These are phyloP conservation scores for Hippocampus abdominalis DNA, from an alignment of 2,113 vertebrate genomes.

Conservation along the genomic window DNA sequence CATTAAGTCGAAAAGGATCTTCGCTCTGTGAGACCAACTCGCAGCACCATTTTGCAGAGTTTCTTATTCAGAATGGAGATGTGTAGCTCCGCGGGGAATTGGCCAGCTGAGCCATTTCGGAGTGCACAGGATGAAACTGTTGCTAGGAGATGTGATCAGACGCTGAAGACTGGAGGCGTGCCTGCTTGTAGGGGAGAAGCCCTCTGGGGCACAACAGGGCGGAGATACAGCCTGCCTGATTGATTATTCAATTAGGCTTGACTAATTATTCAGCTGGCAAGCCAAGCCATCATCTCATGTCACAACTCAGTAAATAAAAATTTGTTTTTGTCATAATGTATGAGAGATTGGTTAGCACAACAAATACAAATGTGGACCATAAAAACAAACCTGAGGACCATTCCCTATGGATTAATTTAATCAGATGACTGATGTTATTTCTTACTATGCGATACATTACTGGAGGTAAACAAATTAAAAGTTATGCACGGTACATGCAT, in stretches of 20 bases:
- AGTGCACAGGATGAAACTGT: slow-evolving; percentile 48
- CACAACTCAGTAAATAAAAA: slow-evolving; percentile 39
- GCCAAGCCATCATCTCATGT: slow-evolving; percentile 30
- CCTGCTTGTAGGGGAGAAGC: slow-evolving; percentile 11
- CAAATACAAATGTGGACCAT: not conserved
- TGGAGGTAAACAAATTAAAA: not conserved
- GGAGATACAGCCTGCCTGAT: slow-evolving; percentile 42
- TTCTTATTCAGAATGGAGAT: slow-evolving; percentile 16
- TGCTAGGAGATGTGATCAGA: slow-evolving; percentile 72
- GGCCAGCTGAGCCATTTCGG: slow-evolving; percentile 29
- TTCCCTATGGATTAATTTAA: not conserved
- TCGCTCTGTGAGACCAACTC: slow-evolving; percentile 22
- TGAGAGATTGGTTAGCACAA: not conserved
- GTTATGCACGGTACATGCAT: not conserved
- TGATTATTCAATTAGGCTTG: slow-evolving; percentile 62
- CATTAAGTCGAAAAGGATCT: slow-evolving; percentile 44
- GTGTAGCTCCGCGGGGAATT: slow-evolving; percentile 21
- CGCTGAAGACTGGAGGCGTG: slow-evolving; percentile 40
- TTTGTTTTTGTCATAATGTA: not conserved
- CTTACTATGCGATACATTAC: not conserved
- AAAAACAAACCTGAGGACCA: slow-evolving; percentile 12
- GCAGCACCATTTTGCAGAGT: slow-evolving; percentile 19
- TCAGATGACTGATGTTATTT: not conserved
- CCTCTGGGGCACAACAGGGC: slow-evolving; percentile 24
- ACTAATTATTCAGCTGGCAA: slow-evolving; percentile 56